Evolutionary conservation across 2,113 vertebrate genomes (phyloP).

Genomic region (Aythya baeri): DNA sequence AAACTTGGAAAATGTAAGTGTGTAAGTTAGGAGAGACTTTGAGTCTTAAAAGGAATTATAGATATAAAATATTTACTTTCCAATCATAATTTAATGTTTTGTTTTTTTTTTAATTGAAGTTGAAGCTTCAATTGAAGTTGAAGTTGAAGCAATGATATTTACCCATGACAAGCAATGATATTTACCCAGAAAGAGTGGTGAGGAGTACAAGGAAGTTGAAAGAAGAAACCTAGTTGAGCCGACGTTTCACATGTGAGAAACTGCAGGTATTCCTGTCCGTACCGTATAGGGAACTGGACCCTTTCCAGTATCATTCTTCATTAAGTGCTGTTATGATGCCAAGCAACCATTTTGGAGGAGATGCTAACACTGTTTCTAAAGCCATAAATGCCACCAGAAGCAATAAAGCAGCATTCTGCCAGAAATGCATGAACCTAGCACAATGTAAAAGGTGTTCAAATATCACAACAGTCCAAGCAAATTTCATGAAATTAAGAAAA

Average conservation of each 20-base stretch:
- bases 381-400: neutral
- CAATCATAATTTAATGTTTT: neutral
- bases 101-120: too few species aligned
- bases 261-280: neutral
- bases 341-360: neutral
- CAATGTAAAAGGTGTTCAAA: neutral
- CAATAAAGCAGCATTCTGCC: neutral
- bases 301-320: neutral
- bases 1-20: accelerated
- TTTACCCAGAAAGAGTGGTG: neutral
- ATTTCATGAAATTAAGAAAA: neutral
- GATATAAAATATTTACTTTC: neutral
- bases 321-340: neutral
- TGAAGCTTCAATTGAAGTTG: too few species aligned
- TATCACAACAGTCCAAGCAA: neutral
- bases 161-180: neutral
- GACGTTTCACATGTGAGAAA: neutral
- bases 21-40: neutral
- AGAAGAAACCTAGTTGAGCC: accelerated
- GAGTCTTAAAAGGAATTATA: neutral
- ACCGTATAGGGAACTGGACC: neutral
- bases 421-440: neutral
- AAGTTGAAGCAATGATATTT: too few species aligned
- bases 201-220: neutral
- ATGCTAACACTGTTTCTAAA: neutral